Conservation (phyloP, 2,888 invertebrate genomes). For the Pristionchus maxplancki region DNA sequence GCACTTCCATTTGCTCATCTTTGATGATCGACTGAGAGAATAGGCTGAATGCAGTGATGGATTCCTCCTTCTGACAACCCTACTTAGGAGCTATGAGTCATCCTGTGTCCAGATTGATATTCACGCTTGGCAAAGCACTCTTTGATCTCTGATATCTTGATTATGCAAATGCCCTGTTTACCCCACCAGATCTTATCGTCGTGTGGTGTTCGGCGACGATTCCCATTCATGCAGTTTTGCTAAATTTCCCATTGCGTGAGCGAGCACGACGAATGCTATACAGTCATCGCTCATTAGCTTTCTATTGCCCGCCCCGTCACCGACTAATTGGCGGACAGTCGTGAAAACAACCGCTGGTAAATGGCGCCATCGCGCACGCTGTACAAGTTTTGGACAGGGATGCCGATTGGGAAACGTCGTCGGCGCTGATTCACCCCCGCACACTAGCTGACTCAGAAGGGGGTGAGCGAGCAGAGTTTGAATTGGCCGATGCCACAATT, state of each 20-base stretch:
- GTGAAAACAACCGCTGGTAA: conserved; percentile 2
- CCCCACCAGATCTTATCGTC: conserved; percentile 7
- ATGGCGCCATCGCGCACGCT: conserved; percentile 18
- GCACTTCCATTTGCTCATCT: neutral
- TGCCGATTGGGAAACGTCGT: conserved; percentile 41
- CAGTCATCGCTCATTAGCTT: conserved; percentile 19
- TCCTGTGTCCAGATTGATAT: neutral
- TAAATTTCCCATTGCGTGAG: neutral
- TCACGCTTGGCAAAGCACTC: neutral
- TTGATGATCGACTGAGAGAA: neutral
- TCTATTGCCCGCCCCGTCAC: neutral
- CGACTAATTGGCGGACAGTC: conserved; percentile 2
- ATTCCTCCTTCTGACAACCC: neutral
- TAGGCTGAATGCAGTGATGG: neutral
- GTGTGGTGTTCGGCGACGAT: conserved; percentile 5
- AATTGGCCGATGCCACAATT: neutral
- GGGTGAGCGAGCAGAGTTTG: conserved; percentile 30
- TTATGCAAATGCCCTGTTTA: conserved; percentile 13
- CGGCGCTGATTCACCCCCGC: conserved; percentile 27
- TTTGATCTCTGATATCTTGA: conserved; percentile 31
- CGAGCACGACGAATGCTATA: neutral
- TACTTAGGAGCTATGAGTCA: neutral
- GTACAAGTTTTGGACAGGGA: conserved; percentile 35
- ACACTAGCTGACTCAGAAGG: conserved; percentile 10
- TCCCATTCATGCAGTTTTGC: neutral